Evolutionary conservation across 2,113 vertebrate genomes (phyloP), one percentile per base, ranked within the genome.

Genomic region (Gnathonemus longibarbis): DNA sequence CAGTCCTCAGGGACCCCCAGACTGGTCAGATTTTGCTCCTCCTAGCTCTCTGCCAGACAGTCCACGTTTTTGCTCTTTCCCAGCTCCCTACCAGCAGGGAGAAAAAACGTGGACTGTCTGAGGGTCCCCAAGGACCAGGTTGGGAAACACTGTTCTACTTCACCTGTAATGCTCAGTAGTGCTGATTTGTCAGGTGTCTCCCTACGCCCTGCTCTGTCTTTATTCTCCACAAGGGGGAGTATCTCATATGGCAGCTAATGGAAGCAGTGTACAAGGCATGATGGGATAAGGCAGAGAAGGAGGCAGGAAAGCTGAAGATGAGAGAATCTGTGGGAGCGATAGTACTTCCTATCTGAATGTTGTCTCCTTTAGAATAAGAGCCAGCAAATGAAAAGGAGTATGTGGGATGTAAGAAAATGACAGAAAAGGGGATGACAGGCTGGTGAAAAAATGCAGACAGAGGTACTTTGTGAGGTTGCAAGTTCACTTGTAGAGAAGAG

Each of bases 161-260:
- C 27, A 11, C 62, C 62, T 31, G n/a, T 70, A 13, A 9, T 89
- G 4, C 66, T 80, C 50, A 48, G 83, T 45, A 84, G 45, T 24
- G 39, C 62, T 35, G 89, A 88, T 88, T 62, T 74, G 87, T 90
- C 91, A 91, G 91, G 89, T 90, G 93, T 92, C 91, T 91, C 89
- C 88, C 88, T 19, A 35, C 50, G 62, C 88, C 8, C 5, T 9
- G 35, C 66, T 89, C 19, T 70, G 90, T 70, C 39, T 49, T 88
- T 35, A 50, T 50, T 89, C 21, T 13, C n/a, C 62, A 70, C n/a
- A 31, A 89, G 39, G 66, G 87, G 93, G 93, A 95, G 95, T 94
- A 92, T 42, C 39, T 88, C 35, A 66, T 89, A 92, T 91, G 93
- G 91, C 94, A 95, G 94, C 92, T 95, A 94, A 52, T 91, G 77